Evolutionary conservation across 1,140 invertebrate genomes (phyloP).

Genomic region (Acromyrmex charruanus): DNA sequence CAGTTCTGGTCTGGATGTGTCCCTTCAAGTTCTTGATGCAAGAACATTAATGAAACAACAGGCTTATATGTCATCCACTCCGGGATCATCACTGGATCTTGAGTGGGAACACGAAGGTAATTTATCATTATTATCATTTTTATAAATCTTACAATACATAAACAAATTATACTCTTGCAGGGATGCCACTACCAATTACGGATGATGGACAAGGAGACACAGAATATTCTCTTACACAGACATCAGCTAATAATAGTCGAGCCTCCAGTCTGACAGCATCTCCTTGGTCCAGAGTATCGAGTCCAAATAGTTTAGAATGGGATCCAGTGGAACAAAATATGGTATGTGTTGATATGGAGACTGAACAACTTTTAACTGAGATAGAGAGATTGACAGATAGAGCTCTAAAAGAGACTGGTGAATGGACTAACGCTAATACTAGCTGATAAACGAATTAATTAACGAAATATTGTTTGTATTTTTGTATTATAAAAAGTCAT

Average conservation of each 20-base stretch:
- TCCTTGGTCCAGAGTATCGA: constrained; percentile 87
- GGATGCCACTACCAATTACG: constrained; percentile 71
- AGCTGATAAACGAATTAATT: constrained; percentile 79
- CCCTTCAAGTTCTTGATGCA: constrained; percentile 86
- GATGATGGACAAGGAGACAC: constrained; percentile 68
- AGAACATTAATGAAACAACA: constrained; percentile 83
- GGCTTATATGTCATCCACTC: constrained; percentile 84
- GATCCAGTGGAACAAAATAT: constrained; percentile 87
- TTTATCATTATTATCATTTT: constrained; percentile 4
- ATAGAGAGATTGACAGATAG: constrained; percentile 87
- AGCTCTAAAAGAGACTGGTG: constrained; percentile 87
- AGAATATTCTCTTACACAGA: constrained; percentile 72
- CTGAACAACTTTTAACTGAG: constrained; percentile 86
- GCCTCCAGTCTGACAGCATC: constrained; percentile 83
- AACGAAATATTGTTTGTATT: constrained; percentile 78
- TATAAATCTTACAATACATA: neutral
- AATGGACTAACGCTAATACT: constrained; percentile 78
- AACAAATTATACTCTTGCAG: constrained; percentile 56
- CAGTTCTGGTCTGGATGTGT: constrained; percentile 84
- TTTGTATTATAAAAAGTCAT: constrained; percentile 76
- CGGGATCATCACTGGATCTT: constrained; percentile 87
- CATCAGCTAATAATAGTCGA: constrained; percentile 79
- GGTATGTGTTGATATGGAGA: constrained; percentile 84
- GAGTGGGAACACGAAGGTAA: constrained; percentile 89
- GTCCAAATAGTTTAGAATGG: constrained; percentile 88